Conservation (phyloP, 2,797 vertebrate species). For the Anabas testudineus region DNA sequence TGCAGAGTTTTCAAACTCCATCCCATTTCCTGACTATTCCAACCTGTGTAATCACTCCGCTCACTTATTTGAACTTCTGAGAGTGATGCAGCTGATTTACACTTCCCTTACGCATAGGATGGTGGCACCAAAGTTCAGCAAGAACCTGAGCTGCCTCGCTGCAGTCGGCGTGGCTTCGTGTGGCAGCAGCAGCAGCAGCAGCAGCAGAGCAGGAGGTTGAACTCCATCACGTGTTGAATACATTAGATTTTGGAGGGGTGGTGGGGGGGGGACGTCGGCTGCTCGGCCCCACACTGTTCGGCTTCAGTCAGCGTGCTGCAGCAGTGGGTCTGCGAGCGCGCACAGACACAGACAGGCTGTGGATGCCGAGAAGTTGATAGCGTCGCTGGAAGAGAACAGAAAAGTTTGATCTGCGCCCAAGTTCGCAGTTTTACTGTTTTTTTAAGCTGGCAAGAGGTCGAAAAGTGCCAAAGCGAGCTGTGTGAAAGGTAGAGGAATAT, state of each 20-base stretch:
- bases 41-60: not conserved
- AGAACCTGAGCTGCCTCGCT: constrained; percentile 40
- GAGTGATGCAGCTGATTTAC: constrained; percentile 24
- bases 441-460: not conserved
- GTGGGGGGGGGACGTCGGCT: constrained; percentile 48
- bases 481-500: constrained; percentile 11
- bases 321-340: constrained; percentile 55
- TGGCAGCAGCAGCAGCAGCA: constrained; percentile 47
- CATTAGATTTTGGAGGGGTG: constrained; percentile 65
- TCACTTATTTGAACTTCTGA: no score
- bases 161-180: constrained; percentile 53
- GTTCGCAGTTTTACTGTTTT: constrained; percentile 28
- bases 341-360: constrained; percentile 36
- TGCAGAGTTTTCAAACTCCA: not conserved
- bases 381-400: constrained; percentile 9
- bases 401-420: constrained; percentile 48
- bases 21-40: not conserved
- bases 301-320: constrained; percentile 66
- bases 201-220: constrained; percentile 55
- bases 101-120: constrained; percentile 77
- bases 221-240: constrained; percentile 81
- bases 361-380: constrained; percentile 54
- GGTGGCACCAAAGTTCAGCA: constrained; percentile 86
- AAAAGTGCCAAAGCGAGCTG: constrained; percentile 10
- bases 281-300: constrained; percentile 59